These are phyloP conservation scores for Idaea aversata DNA, from an alignment of 2,888 invertebrate genomes.

Conservation along the genomic window DNA sequence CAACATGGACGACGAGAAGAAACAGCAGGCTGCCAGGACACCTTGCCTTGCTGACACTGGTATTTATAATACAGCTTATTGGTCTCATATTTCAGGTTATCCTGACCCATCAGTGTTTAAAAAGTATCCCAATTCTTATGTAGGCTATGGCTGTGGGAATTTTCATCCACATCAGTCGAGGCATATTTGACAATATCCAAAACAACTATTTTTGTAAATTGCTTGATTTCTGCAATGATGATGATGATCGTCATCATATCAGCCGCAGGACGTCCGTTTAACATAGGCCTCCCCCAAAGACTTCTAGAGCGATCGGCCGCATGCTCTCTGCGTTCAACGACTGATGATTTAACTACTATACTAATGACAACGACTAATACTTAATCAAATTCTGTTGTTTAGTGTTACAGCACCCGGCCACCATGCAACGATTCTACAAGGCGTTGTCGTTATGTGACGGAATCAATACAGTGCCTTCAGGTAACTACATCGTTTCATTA, in stretches of 20 bases:
- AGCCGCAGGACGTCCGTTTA: too few relatives aligned
- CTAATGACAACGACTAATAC: neutral
- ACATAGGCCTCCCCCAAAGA: too few relatives aligned
- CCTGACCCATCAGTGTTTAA: too few relatives aligned
- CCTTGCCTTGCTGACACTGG: slow-evolving; percentile 89
- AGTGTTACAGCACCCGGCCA: slow-evolving; percentile 88
- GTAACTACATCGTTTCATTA: slow-evolving; percentile 32
- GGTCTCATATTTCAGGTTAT: too few relatives aligned
- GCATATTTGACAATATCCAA: too few relatives aligned
- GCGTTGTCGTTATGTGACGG: slow-evolving; percentile 87
- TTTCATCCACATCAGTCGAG: too few relatives aligned
- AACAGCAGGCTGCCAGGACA: slow-evolving; percentile 72
- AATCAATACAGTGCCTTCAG: slow-evolving; percentile 49
- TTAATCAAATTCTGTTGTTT: slow-evolving; percentile 25
- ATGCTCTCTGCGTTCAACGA: too few relatives aligned
- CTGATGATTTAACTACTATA: neutral
- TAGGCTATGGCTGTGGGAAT: too few relatives aligned
- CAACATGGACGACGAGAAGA: slow-evolving; percentile 70
- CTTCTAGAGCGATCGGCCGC: too few relatives aligned
- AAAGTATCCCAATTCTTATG: too few relatives aligned
- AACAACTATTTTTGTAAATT: neutral
- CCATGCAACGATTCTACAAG: slow-evolving; percentile 91
- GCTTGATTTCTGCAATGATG: too few relatives aligned
- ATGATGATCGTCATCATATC: too few relatives aligned
- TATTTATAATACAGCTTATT: slow-evolving; percentile 30